These are phyloP conservation scores for Tricholaema leucomelas DNA, from an alignment of 2,113 vertebrate genomes.

Conservation along the genomic window DNA sequence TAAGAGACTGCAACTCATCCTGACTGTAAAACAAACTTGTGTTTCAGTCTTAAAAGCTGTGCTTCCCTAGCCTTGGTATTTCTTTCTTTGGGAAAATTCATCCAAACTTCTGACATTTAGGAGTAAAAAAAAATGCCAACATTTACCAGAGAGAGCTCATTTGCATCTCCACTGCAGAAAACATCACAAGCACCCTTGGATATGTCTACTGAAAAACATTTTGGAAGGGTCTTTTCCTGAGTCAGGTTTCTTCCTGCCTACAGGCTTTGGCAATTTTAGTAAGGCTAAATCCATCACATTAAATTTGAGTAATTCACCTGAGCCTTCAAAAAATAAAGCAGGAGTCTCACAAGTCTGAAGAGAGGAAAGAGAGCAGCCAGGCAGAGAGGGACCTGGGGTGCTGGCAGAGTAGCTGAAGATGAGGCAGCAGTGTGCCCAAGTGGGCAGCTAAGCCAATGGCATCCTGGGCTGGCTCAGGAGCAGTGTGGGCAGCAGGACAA, in stretches of 20 bases:
- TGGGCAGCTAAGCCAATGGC: no score
- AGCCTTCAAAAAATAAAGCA: not conserved
- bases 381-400: no score
- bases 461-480: no score
- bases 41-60: not conserved
- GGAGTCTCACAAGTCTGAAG: not conserved
- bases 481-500: no score
- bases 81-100: constrained; percentile 25
- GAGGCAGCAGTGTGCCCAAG: no score
- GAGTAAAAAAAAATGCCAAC: not conserved
- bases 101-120: constrained; percentile 1
- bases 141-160: not conserved
- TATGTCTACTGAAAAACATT: not conserved
- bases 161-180: not conserved
- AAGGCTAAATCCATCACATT: not conserved
- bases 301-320: not conserved
- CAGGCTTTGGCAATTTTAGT: not conserved
- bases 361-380: no score
- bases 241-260: not conserved
- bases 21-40: not conserved
- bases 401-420: no score
- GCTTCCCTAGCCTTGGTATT: not conserved
- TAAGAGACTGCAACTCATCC: constrained; percentile 29
- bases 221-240: not conserved
- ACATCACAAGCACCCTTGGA: not conserved